Conservation (phyloP, 2,888 invertebrate species). For the Celastrina argiolus region DNA sequence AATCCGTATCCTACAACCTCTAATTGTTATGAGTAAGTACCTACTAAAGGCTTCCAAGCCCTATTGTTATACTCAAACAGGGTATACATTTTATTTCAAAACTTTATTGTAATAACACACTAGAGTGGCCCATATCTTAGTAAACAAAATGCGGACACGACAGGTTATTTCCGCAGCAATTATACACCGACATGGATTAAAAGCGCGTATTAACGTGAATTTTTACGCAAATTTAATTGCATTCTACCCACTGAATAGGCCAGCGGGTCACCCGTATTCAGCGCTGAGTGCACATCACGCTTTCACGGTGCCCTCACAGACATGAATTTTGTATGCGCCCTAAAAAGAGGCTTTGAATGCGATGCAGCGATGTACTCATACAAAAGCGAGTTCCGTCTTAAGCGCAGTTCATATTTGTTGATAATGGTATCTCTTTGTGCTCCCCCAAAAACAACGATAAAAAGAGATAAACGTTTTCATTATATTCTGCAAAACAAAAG, state of each 20-base stretch:
- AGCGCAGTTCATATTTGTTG: constrained; percentile 11
- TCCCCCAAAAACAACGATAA: background rate
- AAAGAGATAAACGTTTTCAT: constrained; percentile 1
- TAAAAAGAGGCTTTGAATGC: constrained; percentile 19
- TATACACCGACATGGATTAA: background rate
- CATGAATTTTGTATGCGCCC: constrained; percentile 21
- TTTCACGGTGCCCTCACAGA: constrained; percentile 9
- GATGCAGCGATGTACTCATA: constrained; percentile 10
- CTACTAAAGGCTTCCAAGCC: too few relatives aligned
- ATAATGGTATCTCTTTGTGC: constrained; percentile 13
- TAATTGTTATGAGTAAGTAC: too few relatives aligned
- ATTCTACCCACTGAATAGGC: constrained; percentile 10
- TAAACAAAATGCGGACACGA: background rate
- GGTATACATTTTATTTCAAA: too few relatives aligned
- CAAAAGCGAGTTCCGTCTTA: constrained; percentile 10
- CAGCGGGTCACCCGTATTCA: constrained; percentile 19
- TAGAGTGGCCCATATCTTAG: too few relatives aligned
- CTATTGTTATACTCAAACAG: too few relatives aligned
- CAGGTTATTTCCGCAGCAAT: background rate
- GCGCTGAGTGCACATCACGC: constrained; percentile 5
- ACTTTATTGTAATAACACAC: too few relatives aligned
- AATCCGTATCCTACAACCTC: too few relatives aligned
- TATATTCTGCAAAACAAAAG: background rate
- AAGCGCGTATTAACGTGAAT: background rate
- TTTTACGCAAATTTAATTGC: constrained; percentile 10